Base-by-base conservation (phyloP, 2,113 vertebrate species). In the Paralichthys olivaceus region DNA sequence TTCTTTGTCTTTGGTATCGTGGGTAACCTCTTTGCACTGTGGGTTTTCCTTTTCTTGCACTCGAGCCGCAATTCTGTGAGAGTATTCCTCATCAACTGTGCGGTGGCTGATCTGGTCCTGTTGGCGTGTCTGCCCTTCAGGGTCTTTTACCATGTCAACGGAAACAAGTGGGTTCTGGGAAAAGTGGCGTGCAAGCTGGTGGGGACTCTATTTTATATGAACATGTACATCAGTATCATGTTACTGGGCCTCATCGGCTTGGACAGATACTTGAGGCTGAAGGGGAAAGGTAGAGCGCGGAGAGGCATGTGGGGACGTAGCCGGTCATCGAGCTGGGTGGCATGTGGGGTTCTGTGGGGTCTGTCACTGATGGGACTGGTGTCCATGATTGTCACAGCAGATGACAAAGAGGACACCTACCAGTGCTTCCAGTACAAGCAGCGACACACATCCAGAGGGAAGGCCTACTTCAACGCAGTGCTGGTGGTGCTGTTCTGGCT, bases 201-300 rank as follows among this genome's bases (percentile, higher is more conserved):
- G 0, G 96, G 95, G 40, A 98, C 94, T 66, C 58, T 98, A 43
- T 99, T 99, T 47, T 99, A 98, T 90, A 98, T 96, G 92, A 99
- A 97, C 89, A 96, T 99, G 89, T 99, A 99, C 61, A 63, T 96
- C 77, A 99, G 98, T 72, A 96, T 98, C 72, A 87, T 94, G 0
- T 71, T 99, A 19, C 87, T 99, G 73, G 98, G 97, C 67, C 94
- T 96, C 72, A 89, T 99, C 76, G 97, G 97, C 61, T 22, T 95
- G 25, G 97, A 99, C 89, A 95, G 97, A 40, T 98, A 94, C 0
- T 0, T 95, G 51, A 95, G 91, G 94, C 84, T 87, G 89, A 93
- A 1, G 91, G 95, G 62, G 75, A 57, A 65, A 86, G 94, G 73
- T 2, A 43, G 82, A 45, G 68, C 87, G n/a, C 79, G 90, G 28